Conservation (phyloP, 2,797 vertebrate species). For the Champsocephalus gunnari region DNA sequence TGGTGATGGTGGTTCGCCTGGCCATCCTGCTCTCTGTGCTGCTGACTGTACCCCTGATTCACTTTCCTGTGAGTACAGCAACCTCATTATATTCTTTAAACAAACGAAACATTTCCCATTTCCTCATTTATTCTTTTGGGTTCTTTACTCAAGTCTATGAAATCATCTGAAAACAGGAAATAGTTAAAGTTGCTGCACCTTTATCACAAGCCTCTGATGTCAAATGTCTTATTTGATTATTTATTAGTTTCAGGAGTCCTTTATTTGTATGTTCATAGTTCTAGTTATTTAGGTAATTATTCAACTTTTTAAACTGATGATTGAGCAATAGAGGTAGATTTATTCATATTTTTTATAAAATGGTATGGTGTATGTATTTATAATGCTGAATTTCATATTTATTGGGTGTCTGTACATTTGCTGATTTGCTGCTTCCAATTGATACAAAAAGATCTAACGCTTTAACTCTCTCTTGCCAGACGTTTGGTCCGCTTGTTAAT, state of each 20-base stretch:
- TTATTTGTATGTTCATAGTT: not conserved
- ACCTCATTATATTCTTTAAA: not conserved
- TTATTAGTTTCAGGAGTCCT: not conserved
- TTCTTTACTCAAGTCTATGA: not conserved
- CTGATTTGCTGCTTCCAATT: not conserved
- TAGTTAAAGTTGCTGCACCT: not conserved
- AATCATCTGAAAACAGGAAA: not conserved
- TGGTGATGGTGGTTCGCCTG: slow-evolving; percentile 89
- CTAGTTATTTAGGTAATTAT: not conserved
- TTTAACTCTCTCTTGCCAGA: not conserved
- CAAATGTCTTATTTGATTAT: not conserved
- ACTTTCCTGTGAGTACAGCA: slow-evolving; percentile 92
- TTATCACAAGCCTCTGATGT: not conserved
- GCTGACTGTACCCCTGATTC: slow-evolving; percentile 93
- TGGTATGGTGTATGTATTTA: not conserved
- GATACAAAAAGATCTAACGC: not conserved
- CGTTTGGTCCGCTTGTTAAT: not conserved
- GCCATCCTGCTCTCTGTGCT: slow-evolving; percentile 91
- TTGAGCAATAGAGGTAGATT: not conserved
- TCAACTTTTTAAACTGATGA: not conserved
- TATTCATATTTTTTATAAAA: not conserved
- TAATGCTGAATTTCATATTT: not conserved
- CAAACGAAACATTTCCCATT: not conserved
- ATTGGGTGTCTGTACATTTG: not conserved
- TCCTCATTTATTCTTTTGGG: not conserved